Percentiles rank a stretch among this genome's conserved stretches.
Evolutionary conservation across 2,888 invertebrate genomes (phyloP).

Genomic region (Dolichopus griseipennis): DNA sequence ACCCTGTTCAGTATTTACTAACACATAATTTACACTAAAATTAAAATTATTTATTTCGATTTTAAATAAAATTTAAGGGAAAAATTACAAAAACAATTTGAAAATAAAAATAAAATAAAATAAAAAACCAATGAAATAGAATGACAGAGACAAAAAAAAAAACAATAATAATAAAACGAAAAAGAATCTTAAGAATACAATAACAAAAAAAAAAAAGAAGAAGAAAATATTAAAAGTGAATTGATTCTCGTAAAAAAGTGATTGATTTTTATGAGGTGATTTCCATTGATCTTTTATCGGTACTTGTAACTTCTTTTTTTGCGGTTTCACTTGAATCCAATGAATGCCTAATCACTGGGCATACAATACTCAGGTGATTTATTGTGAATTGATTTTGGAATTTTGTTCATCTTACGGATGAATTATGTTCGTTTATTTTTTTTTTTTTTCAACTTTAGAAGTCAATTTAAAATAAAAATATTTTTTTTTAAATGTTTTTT

Average conservation of each 20-base stretch:
- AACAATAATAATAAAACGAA: background rate
- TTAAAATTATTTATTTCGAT: too few species aligned
- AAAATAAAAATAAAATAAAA: background rate
- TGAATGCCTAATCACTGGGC: background rate
- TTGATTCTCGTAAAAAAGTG: constrained; percentile 4
- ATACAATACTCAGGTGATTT: constrained; percentile 1
- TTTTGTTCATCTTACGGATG: background rate
- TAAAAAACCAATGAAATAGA: background rate
- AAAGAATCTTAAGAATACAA: background rate
- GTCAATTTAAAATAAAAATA: too few species aligned
- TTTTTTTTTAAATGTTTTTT: too few species aligned
- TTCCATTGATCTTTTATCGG: constrained; percentile 7
- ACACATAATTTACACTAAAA: too few species aligned
- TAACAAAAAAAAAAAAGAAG: background rate
- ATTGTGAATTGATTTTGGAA: constrained; percentile 7
- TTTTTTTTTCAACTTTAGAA: background rate
- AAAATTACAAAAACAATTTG: too few species aligned
- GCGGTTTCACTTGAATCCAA: constrained; percentile 7
- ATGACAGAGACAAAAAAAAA: background rate
- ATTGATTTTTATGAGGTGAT: constrained; percentile 9
- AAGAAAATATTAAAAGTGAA: background rate
- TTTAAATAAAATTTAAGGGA: too few species aligned
- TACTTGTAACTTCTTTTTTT: too few species aligned
- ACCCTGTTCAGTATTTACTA: too few species aligned
- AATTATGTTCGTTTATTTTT: background rate